Evolutionary conservation across 1,140 invertebrate genomes (phyloP).

Genomic region (Drosophila burlai): DNA sequence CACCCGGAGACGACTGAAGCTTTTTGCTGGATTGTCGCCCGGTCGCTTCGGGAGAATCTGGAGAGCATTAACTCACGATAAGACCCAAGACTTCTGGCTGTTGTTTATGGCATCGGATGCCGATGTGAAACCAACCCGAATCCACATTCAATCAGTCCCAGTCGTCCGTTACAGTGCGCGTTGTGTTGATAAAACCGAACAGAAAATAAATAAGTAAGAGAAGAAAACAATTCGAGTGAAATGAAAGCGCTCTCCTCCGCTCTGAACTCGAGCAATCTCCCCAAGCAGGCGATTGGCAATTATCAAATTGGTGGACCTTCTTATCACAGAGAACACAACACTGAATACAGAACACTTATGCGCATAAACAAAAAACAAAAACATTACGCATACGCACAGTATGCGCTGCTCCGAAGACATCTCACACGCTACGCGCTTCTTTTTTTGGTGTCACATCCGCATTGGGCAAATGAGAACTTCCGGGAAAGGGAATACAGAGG

Average conservation of each 20-base stretch:
- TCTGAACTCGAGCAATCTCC: constrained; percentile 15
- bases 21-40: constrained; percentile 19
- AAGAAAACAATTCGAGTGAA: constrained; percentile 10
- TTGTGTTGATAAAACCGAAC: constrained; percentile 20
- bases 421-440: neutral
- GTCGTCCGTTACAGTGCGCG: constrained; percentile 16
- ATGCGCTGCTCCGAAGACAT: constrained; percentile 1
- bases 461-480: constrained; percentile 19
- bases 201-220: constrained; percentile 1
- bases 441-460: constrained; percentile 42
- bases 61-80: constrained; percentile 18
- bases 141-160: constrained; percentile 21
- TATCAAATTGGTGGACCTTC: constrained; percentile 27
- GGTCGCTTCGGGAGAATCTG: constrained; percentile 6
- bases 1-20: constrained; percentile 17
- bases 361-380: constrained; percentile 54
- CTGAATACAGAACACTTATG: constrained; percentile 5
- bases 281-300: neutral
- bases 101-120: constrained; percentile 12
- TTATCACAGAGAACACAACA: constrained; percentile 1
- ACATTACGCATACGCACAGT: constrained; percentile 56
- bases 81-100: constrained; percentile 6
- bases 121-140: constrained; percentile 3
- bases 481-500: neutral
- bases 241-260: neutral